Base-by-base conservation (phyloP, 1,140 invertebrate species). In the Tetragonula clypearis region DNA sequence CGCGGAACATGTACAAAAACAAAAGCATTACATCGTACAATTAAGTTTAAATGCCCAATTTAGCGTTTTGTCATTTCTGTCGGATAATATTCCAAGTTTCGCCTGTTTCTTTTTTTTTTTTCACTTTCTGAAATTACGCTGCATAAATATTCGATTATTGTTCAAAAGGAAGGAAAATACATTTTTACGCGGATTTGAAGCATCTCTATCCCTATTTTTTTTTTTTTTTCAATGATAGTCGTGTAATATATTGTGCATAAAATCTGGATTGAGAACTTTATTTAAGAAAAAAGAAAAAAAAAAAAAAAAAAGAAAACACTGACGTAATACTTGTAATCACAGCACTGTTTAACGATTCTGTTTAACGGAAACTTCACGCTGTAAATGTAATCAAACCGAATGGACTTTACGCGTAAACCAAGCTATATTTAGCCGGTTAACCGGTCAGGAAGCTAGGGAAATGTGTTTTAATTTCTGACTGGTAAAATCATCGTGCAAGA, bases 331-430 rank as follows among this genome's bases (percentile, higher is more conserved):
- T 26, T 35, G 49, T 55, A 49, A 76, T 26, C 60, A 21, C 26
- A 65, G 19, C 5, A 26, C 5, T 49, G 56, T 58, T 87, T 69
- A 85, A 84, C 68, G 68, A 78, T 77, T 53, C 66, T 55, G 14
- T 65, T 26, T 35, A 30, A 68, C 53, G 56, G 56, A 79, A 74
- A 85, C 74, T 75, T 87, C 82, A 56, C 19, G 80, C 72, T 62
- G 35, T 62, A 81, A 84, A 87, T 74, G 62, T 80, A 85, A 88
- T 87, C 68, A 77, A 75, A 66, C 56, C 23, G 62, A 85, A 65
- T 69, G 66, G 76, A 75, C 73, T 23, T 87, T 73, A 73, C 26
- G n/a, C 30, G 53, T 69, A 77, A 85, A 60, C 55, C 62, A 53
- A 87, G 83, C 66, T 75, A 79, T 55, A 76, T 78, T 87, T 66